Base-by-base conservation (phyloP, 2,113 vertebrate species). In the Prionailurus viverrinus region DNA sequence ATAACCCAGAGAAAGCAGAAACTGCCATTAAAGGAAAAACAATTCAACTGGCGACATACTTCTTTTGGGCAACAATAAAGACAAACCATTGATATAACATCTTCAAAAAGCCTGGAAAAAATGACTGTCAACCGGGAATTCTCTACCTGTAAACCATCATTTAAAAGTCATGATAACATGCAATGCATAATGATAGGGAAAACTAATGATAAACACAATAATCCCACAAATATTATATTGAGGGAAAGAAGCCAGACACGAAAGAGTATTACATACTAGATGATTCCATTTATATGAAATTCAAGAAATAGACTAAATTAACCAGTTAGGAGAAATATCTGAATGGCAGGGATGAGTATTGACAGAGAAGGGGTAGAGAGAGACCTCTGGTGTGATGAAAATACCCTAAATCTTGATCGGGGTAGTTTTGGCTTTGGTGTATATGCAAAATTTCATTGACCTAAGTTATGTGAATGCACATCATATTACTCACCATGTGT, bases 91-190 rank as follows among this genome's bases (percentile, higher is more conserved):
- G 41, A 31, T 85, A 78, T 93, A 66, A 12, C 36, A 81, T 66
- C 48, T 94, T 97, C 61, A 83, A 92, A 91, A 82, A 88, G 33
- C 86, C 86, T 41, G 21, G n/a, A 19, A 61, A 97, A 97, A 91
- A n/a, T 29, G 83, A 86, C 15, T 51, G 4, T 63, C 48, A 88
- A 48, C 29, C 39, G 83, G 80, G 55, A 94, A 76, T 96, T 97
- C 76, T 93, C 19, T 76, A 65, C 69, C 80, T 84, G 33, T 23
- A 79, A 95, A 51, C 41, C 31, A 73, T 85, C 8, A 36, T 85
- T 87, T 94, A 55, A 66, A 10, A 33, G 68, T 81, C 53, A 73
- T 94, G 96, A 94, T 90, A 29, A 74, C 53, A 88, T 55, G 29
- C 21, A 71, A 80, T 85, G n/a, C 23, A 65, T 66, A 76, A 48